Percentiles rank a stretch among this genome's conserved stretches.
phyloP scores from a whole-genome alignment of 2,113 vertebrate genomes.

The Phaethon lepturus region DNA sequence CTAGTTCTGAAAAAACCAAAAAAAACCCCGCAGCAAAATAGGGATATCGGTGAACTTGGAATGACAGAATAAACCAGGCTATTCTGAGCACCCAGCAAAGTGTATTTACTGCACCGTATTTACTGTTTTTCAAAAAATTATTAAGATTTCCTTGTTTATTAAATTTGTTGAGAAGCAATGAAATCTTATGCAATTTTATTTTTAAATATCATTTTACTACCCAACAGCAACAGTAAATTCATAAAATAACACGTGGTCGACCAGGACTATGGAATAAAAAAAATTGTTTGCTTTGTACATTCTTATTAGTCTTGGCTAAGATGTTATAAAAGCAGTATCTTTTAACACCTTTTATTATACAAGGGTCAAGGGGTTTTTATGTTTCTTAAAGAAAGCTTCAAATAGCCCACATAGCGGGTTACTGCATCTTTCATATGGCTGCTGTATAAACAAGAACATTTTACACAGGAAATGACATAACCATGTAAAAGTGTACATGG shows the following conservation, averaged over 20 bases:
- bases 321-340: conserved; percentile 73
- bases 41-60: neutral
- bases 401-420: conserved; percentile 73
- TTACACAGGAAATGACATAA: conserved; percentile 90
- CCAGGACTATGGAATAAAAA: conserved; percentile 32
- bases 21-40: neutral
- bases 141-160: conserved; percentile 11
- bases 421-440: conserved; percentile 74
- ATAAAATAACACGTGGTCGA: conserved; percentile 17
- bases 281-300: conserved; percentile 57
- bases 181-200: conserved; percentile 33
- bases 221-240: conserved; percentile 43
- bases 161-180: conserved; percentile 14
- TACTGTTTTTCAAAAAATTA: neutral
- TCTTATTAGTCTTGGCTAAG: conserved; percentile 72
- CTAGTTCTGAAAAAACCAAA: neutral
- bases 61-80: neutral
- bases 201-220: conserved; percentile 49
- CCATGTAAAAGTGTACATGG: conserved; percentile 77
- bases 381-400: conserved; percentile 74
- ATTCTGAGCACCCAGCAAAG: neutral
- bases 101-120: neutral
- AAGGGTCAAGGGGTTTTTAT: conserved; percentile 72
- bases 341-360: conserved; percentile 79
- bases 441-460: conserved; percentile 78